phyloP scores from a whole-genome alignment of 2,797 vertebrate genomes.

The Sitta carolinensis region DNA sequence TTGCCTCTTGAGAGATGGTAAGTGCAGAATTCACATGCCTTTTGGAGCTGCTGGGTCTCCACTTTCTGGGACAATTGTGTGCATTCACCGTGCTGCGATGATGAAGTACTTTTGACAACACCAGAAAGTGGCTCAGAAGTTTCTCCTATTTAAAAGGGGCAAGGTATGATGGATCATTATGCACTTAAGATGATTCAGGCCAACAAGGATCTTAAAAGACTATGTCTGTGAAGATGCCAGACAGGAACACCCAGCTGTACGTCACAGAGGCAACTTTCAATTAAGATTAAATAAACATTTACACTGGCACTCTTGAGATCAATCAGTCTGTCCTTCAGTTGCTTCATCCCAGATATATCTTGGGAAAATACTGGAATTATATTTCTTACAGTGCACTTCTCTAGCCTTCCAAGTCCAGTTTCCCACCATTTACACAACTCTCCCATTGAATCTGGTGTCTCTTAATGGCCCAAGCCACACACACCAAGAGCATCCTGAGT shows the following conservation, averaged over 20 bases:
- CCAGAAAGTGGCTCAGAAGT: slow-evolving; percentile 71
- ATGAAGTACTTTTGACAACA: slow-evolving; percentile 80
- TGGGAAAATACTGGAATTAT: neutral
- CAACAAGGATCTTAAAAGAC: neutral
- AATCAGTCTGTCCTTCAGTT: neutral
- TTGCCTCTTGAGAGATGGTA: slow-evolving; percentile 82
- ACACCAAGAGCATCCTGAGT: neutral
- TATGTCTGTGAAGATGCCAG: neutral
- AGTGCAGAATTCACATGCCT: slow-evolving; percentile 76
- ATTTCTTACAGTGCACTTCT: neutral
- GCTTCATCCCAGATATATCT: neutral
- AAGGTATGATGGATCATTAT: neutral
- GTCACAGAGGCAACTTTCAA: neutral
- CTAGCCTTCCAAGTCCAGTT: neutral
- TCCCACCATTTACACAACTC: neutral
- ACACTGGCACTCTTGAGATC: neutral
- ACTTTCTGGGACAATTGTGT: neutral
- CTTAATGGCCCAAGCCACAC: neutral
- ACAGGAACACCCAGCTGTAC: neutral
- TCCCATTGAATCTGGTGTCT: neutral
- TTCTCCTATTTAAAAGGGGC: slow-evolving; percentile 51
- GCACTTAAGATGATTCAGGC: neutral
- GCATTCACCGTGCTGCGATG: neutral
- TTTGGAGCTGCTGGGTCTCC: slow-evolving; percentile 58
- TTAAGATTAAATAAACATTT: neutral